Base-by-base conservation (phyloP, 2,888 invertebrate genomes). In the Lamellibrachia columna region DNA sequence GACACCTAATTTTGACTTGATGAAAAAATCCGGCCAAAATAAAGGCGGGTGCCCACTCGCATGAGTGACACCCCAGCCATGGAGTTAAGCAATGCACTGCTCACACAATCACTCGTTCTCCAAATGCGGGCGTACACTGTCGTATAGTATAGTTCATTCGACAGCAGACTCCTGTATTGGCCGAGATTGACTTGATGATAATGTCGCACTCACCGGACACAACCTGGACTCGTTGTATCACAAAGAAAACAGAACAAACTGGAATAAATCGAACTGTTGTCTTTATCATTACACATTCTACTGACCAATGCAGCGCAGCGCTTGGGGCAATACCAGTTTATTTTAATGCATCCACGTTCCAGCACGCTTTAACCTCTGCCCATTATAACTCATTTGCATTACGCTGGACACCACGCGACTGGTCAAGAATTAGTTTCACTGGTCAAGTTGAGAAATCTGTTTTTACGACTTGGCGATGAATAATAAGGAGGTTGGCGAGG, bases 351-450 rank as follows among this genome's bases (percentile, higher is more conserved):
- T 15, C 75, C 75, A 75, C 75, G 75, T 75, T 75, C 75, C 75
- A 75, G 75, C 75, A 75, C 75, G 75, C 75, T 75, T 75, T 75
- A 3, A 75, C 75, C 75, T 2, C 75, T 75, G 75, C 6, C 22
- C 75, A 75, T 75, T 75, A 75, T 75, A 22, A 75, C 75, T 75
- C 6, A 75, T 75, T 75, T 75, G 75, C 75, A 75, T 75, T 75
- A 75, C 22, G 75, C 75, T 75, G 75, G 75, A 75, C 75, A 22
- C 15, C 75, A 75, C 75, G 22, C 75, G 75, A 75, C 75, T 75
- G 75, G 75, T 75, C 75, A 75, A 75, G 75, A 75, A 75, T 75
- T 75, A 75, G 75, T 75, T 75, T 75, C 75, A 75, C 75, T 22
- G 75, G 75, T 75, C 75, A 75, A 75, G 75, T n/a, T 11, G 22